Evolutionary conservation across 1,140 invertebrate species (phyloP), one percentile per base, ranked within the genome.

Genomic region (Drosophila ercepeae): DNA sequence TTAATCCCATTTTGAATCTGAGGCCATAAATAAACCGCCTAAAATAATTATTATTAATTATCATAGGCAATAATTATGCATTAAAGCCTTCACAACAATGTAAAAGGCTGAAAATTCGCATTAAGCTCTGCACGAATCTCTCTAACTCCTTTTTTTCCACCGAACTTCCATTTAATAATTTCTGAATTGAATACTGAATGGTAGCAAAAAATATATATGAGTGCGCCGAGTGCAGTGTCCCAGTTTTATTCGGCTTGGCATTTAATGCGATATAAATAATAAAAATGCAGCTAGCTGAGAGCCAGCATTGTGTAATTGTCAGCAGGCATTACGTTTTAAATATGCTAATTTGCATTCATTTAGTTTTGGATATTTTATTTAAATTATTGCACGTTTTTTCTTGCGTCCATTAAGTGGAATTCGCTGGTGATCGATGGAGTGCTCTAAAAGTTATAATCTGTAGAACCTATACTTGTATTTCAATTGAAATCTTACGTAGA

Each of bases 301-400:
- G 9, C 23, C 7, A 18, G 42, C 42, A 64, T 75, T 86, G 64
- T 76, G 58, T 55, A 74, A 75, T 78, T 86, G 79, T 88, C 74
- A 77, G 57, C 77, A 44, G 53, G 78, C 58, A 86, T 86, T 78
- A 89, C 82, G 69, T 78, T 78, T 82, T 64, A 86, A 86, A 86
- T 86, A 88, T 86, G 82, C 70, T 82, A 75, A 82, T 86, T 78
- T 82, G 29, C 70, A 82, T 82, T 75, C 52, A 82, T 89, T 73
- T 58, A 54, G 42, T 71, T 75, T 70, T 44, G 44, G 55, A 42
- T 58, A 44, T 78, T 67, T 74, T 42, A 51, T 55, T 60, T 64
- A 48, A 73, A 51, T 42, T 63, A 44, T 52, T 65, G 60, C 58
- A 60, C 39, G 16, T 8, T 42, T 41, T 29, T 42, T 13, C 6